Evolutionary conservation across 2,888 invertebrate genomes (phyloP), one percentile per base, ranked within the genome.

Genomic region (Diogma glabrata): DNA sequence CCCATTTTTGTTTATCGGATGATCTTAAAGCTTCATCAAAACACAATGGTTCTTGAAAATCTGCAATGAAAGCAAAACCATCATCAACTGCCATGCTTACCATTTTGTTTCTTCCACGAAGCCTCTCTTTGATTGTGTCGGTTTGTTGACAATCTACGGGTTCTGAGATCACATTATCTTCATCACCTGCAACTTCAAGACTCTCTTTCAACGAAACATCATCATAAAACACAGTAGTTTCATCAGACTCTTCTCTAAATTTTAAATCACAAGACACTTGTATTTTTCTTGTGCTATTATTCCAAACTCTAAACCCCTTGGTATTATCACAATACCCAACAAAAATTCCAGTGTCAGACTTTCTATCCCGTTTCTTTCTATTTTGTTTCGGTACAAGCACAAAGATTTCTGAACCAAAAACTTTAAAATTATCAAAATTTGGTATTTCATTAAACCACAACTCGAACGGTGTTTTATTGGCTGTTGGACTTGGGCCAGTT

Each of bases 381-480:
- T 38, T 23, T 50, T 54, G 36, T n/a, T 55, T 48, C 23, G 57
- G 57, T 33, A 58, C 36, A 55, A 57, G 57, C 3, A 56, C 54
- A 51, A 54, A 55, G 7, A 55, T 54, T 10, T 53, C 47, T 20
- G 50, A 53, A 14, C 58, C 59, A 54, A 58, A 56, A 7, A 60
- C 50, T 53, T 52, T 57, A 2, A 61, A 48, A 43, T 60, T 55
- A n/a, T 50, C 28, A 17, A 57, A 7, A 9, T 33, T 38, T 20
- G 56, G 54, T 17, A 50, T 55, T 46, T 56, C 55, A 22, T 45
- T 52, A 47, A 45, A 51, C 57, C 57, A 59, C 12, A 56, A 45
- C 40, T 59, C 57, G 45, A 50, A 56, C 16, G 60, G 57, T 33
- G 57, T 54, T 51, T 56, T 58, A 12, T 50, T 22, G n/a, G 47